These are phyloP conservation scores for Cylindroiulus punctatus DNA, from an alignment of 2,888 invertebrate genomes.

Conservation along the genomic window DNA sequence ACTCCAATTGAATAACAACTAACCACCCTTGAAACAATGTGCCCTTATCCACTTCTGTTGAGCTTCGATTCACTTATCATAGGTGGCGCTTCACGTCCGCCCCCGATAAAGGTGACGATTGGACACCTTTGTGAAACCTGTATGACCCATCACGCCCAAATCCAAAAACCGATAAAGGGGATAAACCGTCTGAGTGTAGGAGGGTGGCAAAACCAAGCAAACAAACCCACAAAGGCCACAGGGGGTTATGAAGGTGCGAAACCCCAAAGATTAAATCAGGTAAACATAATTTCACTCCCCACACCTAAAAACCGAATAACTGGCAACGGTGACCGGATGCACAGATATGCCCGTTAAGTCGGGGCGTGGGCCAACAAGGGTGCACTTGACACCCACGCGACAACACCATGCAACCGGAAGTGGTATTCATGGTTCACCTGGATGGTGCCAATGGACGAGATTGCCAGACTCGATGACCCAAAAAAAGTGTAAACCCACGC, in stretches of 20 bases:
- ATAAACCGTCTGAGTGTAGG: background rate
- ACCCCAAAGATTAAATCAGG: background rate
- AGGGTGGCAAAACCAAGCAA: background rate
- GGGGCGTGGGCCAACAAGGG: background rate
- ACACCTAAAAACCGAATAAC: background rate
- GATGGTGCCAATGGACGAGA: background rate
- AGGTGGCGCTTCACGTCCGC: background rate
- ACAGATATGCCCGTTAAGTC: background rate
- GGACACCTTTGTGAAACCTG: background rate
- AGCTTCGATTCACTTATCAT: background rate
- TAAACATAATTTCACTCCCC: background rate
- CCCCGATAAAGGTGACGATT: background rate
- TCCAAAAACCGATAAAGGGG: background rate
- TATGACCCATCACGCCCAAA: background rate
- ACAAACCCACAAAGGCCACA: background rate
- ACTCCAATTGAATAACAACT: background rate
- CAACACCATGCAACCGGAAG: background rate
- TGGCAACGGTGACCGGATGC: background rate
- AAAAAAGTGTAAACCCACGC: background rate
- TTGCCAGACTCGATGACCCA: background rate
- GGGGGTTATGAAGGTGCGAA: background rate
- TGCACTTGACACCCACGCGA: constrained; percentile 35
- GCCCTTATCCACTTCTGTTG: too few species aligned
- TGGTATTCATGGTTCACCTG: background rate
- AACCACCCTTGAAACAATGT: background rate